Base-by-base conservation (phyloP, 1,140 invertebrate species). In the Colletes latitarsis region DNA sequence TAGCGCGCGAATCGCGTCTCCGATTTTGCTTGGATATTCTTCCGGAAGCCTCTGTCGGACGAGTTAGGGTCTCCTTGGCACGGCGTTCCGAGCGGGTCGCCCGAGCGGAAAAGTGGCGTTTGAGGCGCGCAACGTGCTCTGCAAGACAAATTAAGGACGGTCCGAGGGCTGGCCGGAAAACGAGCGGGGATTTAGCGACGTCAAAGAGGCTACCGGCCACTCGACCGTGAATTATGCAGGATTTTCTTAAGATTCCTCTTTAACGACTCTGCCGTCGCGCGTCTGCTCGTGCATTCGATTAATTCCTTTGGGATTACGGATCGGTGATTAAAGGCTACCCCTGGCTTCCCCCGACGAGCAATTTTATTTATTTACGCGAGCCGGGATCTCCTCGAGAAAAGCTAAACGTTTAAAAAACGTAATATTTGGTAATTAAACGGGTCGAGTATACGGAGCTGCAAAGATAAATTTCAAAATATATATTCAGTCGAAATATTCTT, bases 21-120 rank as follows among this genome's bases (percentile, higher is more conserved):
- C 30, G 30, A 30, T 30, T 30, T 30, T 30, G 30, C 30, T 30
- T 30, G 39, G n/a, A 15, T 49, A 49, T 49, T 12, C 49, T 76
- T 60, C 60, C 12, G 21, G 43, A 5, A 30, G 4, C 17, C 30
- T 63, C 4, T 14, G 53, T 57, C 8, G 68, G 77, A 17, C 49
- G 72, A 30, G 64, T 30, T 49, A 52, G 41, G 70, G 68, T 64
- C 57, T 63, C 78, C 82, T 79, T 82, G 85, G 82, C 81, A 87
- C 74, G 79, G 41, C 74, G 67, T 52, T 73, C 58, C 49, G 57
- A 67, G 52, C 64, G 17, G 60, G 49, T 75, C 62, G 80, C 58
- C 81, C 74, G 86, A 78, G 82, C 82, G 83, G 82, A 85, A 85
- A 87, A 87, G 86, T 86, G 85, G 82, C 77, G 77, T 77, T 87